Base-by-base conservation (phyloP, 2,888 invertebrate genomes). In the Polyommatus icarus region DNA sequence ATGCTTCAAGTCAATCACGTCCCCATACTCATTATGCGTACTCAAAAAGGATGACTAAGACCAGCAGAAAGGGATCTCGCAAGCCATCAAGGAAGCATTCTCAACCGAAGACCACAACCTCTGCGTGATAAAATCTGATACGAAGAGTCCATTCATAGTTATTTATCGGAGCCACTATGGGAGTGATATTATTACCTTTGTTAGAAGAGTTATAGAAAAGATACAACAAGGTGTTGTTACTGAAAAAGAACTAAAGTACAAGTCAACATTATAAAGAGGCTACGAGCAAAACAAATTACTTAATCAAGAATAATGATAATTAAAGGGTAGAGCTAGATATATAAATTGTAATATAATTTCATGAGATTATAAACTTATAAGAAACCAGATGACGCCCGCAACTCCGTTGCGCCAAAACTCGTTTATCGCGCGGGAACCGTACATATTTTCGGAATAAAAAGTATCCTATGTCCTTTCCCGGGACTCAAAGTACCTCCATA, bases 1-100 rank as follows among this genome's bases (percentile, higher is more conserved):
- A 54, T 18, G 54, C 90, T 46, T 76, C 82, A 29, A 83, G 87
- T 18, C 90, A 89, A 78, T 81, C 90, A 20, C 88, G 88, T 79
- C 89, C 92, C 6, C 90, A 89, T 77, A 94, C 91, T 82, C 91
- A 92, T 79, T 92, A 93, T 71, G 87, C 89, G 0, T 89, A 93
- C 80, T 89, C 90, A 1, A 94, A 93, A 83, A 87, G 94, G 73
- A 93, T 90, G 88, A 84, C 83, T 0, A 91, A 87, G 78, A 86
- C 88, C 0, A 88, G 89, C 12, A 84, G 78, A n/a, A 91, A 88
- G 78, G 76, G 83, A 67, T 61, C 46, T 67, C 36, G 46, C 3
- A 61, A 46, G 15, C 67, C 67, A 36, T 61, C 36, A 46, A 71
- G 71, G 32, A 50, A 71, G 29, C 46, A n/a, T 40, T 20, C 40